phyloP scores from a whole-genome alignment of 2,113 vertebrate species.

The Leptobrachium leishanense region DNA sequence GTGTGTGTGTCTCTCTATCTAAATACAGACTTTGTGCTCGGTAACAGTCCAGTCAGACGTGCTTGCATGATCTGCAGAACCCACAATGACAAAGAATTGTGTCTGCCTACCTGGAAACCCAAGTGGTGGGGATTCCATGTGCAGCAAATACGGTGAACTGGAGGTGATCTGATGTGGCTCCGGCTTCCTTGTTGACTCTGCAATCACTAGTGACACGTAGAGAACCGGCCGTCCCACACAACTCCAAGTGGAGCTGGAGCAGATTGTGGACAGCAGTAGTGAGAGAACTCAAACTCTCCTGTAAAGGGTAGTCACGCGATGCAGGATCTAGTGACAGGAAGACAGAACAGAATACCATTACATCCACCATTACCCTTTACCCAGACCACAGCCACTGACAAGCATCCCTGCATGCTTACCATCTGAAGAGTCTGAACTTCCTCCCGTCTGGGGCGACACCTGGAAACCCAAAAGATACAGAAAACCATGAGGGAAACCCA shows the following conservation, averaged over 20 bases:
- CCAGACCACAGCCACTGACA: background rate
- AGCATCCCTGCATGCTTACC: slow-evolving; percentile 58
- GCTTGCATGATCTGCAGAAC: too few species aligned
- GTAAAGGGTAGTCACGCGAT: slow-evolving; percentile 70
- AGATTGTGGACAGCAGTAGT: slow-evolving; percentile 83
- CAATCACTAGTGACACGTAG: slow-evolving; percentile 48
- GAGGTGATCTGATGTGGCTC: slow-evolving; percentile 83
- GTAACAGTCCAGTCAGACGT: too few species aligned
- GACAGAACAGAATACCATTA: background rate
- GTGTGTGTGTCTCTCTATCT: too few species aligned
- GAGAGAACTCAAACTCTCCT: slow-evolving; percentile 73
- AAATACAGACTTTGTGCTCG: too few species aligned
- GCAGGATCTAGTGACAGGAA: slow-evolving; percentile 59
- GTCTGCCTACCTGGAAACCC: slow-evolving; percentile 86
- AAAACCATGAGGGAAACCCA: background rate
- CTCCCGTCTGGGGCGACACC: slow-evolving; percentile 69
- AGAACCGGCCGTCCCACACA: slow-evolving; percentile 58
- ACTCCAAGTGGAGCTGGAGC: slow-evolving; percentile 74
- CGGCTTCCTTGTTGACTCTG: slow-evolving; percentile 76
- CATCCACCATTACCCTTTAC: background rate
- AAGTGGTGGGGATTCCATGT: slow-evolving; percentile 84
- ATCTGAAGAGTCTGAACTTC: slow-evolving; percentile 51
- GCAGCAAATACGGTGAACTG: slow-evolving; percentile 91
- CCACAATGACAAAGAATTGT: background rate
- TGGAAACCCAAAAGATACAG: slow-evolving; percentile 50